phyloP scores from a whole-genome alignment of 1,140 invertebrate genomes.

The Drosophila saltans region DNA sequence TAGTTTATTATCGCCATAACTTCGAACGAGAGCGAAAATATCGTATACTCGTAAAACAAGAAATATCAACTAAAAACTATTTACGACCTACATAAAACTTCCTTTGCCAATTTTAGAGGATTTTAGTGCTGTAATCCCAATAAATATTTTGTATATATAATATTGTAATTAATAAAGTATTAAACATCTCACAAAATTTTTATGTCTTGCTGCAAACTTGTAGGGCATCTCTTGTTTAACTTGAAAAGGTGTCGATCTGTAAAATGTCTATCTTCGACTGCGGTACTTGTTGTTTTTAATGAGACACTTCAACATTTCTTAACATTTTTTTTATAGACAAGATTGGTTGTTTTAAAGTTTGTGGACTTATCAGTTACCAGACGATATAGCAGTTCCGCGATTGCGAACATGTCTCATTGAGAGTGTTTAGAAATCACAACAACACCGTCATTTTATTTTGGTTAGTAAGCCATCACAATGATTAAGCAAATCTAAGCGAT shows the following conservation, averaged over 20 bases:
- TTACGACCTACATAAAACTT: no score
- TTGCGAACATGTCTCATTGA: background rate
- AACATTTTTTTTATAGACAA: background rate
- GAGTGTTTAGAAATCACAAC: background rate
- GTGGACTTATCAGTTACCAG: no score
- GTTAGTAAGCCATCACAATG: background rate
- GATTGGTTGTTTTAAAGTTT: constrained; percentile 1
- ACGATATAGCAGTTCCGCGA: background rate
- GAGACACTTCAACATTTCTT: constrained; percentile 3
- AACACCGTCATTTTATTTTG: background rate
- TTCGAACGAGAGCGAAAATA: background rate
- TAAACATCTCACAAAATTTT: no score
- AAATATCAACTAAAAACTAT: background rate
- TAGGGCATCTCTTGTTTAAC: no score
- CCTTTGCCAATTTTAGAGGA: no score
- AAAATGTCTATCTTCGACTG: no score
- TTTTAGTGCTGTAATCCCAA: no score
- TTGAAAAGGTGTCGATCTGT: no score
- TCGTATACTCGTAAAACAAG: background rate
- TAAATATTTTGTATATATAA: no score
- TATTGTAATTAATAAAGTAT: no score
- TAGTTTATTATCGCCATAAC: constrained; percentile 19
- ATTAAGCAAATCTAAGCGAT: background rate
- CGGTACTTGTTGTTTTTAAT: background rate
- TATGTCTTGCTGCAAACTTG: no score